A percentile compares a stretch with the other conserved stretches of the same genome.
Evolutionary conservation across 2,113 vertebrate species (phyloP).

Genomic region (Embiotoca jacksoni): DNA sequence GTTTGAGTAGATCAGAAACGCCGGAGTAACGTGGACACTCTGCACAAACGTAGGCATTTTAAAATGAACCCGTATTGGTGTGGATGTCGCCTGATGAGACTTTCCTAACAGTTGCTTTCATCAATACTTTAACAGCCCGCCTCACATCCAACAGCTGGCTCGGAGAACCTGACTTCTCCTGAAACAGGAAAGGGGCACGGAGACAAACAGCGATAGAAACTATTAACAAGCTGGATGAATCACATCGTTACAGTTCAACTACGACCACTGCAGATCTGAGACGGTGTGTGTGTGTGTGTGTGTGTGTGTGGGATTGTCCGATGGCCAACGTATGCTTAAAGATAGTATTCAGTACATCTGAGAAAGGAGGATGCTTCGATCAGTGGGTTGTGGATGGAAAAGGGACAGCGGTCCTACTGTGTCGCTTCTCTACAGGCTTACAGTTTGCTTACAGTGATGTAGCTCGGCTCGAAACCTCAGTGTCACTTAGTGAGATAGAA

Average conservation of each 20-base stretch:
- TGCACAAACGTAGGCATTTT: too few relatives aligned
- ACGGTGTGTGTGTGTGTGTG: slow-evolving; percentile 13
- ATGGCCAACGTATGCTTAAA: slow-evolving; percentile 42
- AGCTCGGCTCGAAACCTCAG: slow-evolving; percentile 2
- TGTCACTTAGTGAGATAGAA: slow-evolving; percentile 4
- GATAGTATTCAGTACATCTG: slow-evolving; percentile 32
- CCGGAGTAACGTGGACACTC: too few relatives aligned
- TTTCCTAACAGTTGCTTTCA: slow-evolving; percentile 15
- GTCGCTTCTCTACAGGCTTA: slow-evolving; percentile 18
- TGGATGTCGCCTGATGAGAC: slow-evolving; percentile 4
- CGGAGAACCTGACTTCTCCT: slow-evolving; percentile 29
- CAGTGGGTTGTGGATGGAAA: slow-evolving; percentile 33
- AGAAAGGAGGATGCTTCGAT: slow-evolving; percentile 10
- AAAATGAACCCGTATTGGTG: too few relatives aligned
- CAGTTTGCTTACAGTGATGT: slow-evolving; percentile 4
- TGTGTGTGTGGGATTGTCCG: slow-evolving; percentile 48
- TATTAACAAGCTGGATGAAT: slow-evolving; percentile 57
- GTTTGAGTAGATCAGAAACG: too few relatives aligned
- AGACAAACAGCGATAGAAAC: slow-evolving; percentile 44
- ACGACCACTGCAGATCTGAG: slow-evolving; percentile 40
- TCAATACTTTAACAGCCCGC: slow-evolving; percentile 12
- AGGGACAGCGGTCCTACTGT: slow-evolving; percentile 16
- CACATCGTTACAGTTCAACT: slow-evolving; percentile 50
- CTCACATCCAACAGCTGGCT: neutral
- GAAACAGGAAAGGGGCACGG: neutral